Conservation (phyloP, 2,113 vertebrate genomes). For the Leptobrachium ailaonicum region DNA sequence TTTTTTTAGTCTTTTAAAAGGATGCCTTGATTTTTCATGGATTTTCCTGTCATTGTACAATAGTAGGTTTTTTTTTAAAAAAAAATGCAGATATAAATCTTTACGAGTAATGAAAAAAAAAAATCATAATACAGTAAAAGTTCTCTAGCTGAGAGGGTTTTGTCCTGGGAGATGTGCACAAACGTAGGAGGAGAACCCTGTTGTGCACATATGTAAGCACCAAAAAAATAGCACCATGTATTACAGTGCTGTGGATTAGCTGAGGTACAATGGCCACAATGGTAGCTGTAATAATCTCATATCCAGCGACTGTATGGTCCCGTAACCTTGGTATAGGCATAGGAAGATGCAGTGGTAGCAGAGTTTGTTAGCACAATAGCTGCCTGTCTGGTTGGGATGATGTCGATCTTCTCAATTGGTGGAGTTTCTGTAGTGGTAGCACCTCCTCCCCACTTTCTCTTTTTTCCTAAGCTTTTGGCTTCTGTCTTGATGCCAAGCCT, state of each 20-base stretch:
- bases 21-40: slow-evolving; percentile 58
- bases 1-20: slow-evolving; percentile 56
- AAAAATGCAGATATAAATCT: slow-evolving; percentile 77
- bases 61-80: slow-evolving; percentile 64
- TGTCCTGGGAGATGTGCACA: slow-evolving; percentile 57
- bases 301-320: slow-evolving; percentile 96
- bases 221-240: slow-evolving; percentile 64
- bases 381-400: slow-evolving; percentile 81
- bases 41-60: slow-evolving; percentile 61
- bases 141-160: slow-evolving; percentile 58
- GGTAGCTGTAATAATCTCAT: slow-evolving; percentile 64
- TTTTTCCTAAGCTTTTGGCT: slow-evolving; percentile 88
- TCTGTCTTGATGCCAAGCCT: slow-evolving; percentile 88
- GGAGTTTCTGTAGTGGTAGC: slow-evolving; percentile 61
- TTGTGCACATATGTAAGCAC: slow-evolving; percentile 72
- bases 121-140: slow-evolving; percentile 65
- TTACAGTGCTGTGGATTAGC: slow-evolving; percentile 60
- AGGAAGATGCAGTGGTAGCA: slow-evolving; percentile 90
- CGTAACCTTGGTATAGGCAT: slow-evolving; percentile 94
- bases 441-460: slow-evolving; percentile 89
- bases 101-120: slow-evolving; percentile 59
- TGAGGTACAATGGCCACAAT: slow-evolving; percentile 72
- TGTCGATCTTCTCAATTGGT: slow-evolving; percentile 75
- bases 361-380: slow-evolving; percentile 85
- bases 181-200: slow-evolving; percentile 58